Evolutionary conservation across 2,888 invertebrate species (phyloP).

Genomic region (Eulithis prunata): DNA sequence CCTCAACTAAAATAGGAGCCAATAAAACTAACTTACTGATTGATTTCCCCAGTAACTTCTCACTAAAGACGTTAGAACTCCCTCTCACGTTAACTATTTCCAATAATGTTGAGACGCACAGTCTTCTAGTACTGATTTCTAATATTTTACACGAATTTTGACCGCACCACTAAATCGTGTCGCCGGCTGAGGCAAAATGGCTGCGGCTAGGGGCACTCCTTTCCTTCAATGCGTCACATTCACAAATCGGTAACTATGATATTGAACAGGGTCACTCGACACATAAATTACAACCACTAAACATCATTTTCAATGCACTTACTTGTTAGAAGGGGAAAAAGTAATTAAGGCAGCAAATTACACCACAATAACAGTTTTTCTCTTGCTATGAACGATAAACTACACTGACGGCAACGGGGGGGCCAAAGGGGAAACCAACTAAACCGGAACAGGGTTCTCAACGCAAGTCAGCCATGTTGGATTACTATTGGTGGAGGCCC

Average conservation of each 20-base stretch:
- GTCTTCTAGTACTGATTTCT: conserved; percentile 37
- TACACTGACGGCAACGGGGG: conserved; percentile 81
- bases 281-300: conserved; percentile 66
- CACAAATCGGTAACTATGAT: conserved; percentile 65
- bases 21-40: conserved; percentile 65
- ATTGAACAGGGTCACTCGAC: conserved; percentile 60
- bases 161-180: conserved; percentile 81
- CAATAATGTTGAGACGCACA: conserved; percentile 34
- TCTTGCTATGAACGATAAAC: conserved; percentile 84
- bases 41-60: conserved; percentile 28
- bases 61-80: conserved; percentile 27
- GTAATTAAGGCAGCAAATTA: conserved; percentile 83
- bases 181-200: conserved; percentile 84
- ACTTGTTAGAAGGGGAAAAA: conserved; percentile 83
- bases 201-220: conserved; percentile 85
- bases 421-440: conserved; percentile 79
- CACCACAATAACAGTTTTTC: conserved; percentile 82
- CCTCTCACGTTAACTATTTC: conserved; percentile 34
- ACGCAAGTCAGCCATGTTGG: conserved; percentile 69
- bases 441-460: conserved; percentile 84
- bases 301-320: conserved; percentile 71
- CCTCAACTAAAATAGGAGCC: conserved; percentile 55
- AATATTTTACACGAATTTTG: conserved; percentile 54
- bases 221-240: conserved; percentile 86
- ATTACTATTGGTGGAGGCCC: conserved; percentile 46